Percentiles rank a stretch among this genome's conserved stretches.
Evolutionary conservation across 2,888 invertebrate genomes (phyloP).

Genomic region (Notodonta dromedarius): DNA sequence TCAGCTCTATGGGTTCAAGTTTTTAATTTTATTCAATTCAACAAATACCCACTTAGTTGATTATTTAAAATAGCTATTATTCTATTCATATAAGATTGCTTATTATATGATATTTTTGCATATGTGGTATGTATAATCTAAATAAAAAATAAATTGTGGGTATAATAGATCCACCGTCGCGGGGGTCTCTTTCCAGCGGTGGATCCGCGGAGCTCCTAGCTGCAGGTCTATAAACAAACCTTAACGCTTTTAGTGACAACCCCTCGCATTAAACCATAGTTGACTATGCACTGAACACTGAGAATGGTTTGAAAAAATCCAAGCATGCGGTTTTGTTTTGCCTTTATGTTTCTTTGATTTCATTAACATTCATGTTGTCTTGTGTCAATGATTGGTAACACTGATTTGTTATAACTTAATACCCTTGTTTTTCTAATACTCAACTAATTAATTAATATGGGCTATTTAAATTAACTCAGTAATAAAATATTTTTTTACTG

Average conservation of each 20-base stretch:
- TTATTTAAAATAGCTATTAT: too few relatives aligned
- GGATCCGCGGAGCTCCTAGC: conserved; percentile 85
- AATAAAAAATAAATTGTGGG: conserved; percentile 57
- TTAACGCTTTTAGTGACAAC: conserved; percentile 50
- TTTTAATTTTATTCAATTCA: too few relatives aligned
- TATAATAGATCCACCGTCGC: conserved; percentile 75
- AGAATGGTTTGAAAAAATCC: conserved; percentile 46
- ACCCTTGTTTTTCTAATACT: not conserved
- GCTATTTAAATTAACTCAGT: not conserved
- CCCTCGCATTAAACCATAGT: conserved; percentile 45
- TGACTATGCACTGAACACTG: conserved; percentile 44
- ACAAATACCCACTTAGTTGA: too few relatives aligned
- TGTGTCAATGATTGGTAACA: not conserved
- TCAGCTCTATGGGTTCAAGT: too few relatives aligned
- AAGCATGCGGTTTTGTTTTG: conserved; percentile 47
- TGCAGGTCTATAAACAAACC: conserved; percentile 84
- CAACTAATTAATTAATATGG: not conserved
- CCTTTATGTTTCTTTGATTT: not conserved
- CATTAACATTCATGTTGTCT: conserved; percentile 6
- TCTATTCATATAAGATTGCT: too few relatives aligned
- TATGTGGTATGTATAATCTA: conserved; percentile 14
- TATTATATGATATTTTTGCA: not conserved
- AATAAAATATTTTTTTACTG: too few relatives aligned
- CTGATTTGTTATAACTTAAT: not conserved
- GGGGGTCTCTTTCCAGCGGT: conserved; percentile 85